Evolutionary conservation across 2,888 invertebrate species (phyloP).

Genomic region (Polietes domitor): DNA sequence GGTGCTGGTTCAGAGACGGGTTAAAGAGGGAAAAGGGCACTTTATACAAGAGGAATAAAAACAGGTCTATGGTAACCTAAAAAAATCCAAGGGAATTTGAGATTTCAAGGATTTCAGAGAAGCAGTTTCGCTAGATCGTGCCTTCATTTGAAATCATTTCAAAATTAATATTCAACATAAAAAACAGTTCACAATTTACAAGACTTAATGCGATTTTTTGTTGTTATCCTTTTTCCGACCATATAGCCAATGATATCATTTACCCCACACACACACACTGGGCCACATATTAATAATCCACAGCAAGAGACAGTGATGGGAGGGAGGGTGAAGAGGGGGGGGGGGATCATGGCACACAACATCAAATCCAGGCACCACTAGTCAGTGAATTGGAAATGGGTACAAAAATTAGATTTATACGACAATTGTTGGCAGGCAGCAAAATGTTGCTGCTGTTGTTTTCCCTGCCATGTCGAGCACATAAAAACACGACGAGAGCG

Average conservation of each 20-base stretch:
- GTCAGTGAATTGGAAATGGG: slow-evolving; percentile 54
- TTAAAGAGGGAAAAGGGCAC: no score
- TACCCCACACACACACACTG: background rate
- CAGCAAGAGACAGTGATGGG: background rate
- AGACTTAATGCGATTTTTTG: background rate
- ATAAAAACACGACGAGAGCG: background rate
- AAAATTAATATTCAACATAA: background rate
- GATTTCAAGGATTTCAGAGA: no score
- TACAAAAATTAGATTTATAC: slow-evolving; percentile 45
- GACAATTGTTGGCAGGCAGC: slow-evolving; percentile 57
- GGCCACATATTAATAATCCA: slow-evolving; percentile 11
- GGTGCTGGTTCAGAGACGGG: no score
- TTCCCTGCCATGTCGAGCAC: background rate
- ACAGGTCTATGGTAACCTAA: no score
- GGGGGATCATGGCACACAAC: background rate
- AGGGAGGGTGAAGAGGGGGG: background rate
- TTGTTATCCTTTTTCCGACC: background rate
- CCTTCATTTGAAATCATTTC: no score
- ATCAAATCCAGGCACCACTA: slow-evolving; percentile 21
- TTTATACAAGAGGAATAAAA: no score
- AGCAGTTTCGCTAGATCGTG: no score
- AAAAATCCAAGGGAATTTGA: no score
- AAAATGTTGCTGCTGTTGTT: slow-evolving; percentile 18
- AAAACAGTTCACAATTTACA: background rate
- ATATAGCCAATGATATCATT: background rate